Evolutionary conservation across 2,113 vertebrate species (phyloP).

Genomic region (Sterrhoptilus dennistouni): DNA sequence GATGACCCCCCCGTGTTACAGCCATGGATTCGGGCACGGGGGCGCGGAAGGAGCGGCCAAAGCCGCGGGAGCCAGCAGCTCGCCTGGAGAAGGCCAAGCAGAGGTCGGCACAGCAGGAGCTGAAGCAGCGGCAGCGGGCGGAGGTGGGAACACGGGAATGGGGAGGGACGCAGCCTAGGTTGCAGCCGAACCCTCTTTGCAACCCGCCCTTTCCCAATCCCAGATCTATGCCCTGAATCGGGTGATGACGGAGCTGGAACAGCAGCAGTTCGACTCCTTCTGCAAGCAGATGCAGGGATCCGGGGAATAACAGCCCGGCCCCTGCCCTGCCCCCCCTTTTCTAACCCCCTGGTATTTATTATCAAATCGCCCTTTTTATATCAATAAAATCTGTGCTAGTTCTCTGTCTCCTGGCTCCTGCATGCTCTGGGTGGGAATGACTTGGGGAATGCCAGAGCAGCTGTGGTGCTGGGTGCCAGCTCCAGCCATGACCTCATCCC

Average conservation of each 20-base stretch:
- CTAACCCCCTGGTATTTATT: not conserved
- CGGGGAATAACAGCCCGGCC: slow-evolving; percentile 74
- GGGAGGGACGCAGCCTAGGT: not conserved
- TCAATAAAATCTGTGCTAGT: slow-evolving; percentile 7
- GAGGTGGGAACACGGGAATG: slow-evolving; percentile 73
- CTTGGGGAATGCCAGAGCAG: not conserved
- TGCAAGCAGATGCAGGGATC: slow-evolving; percentile 94
- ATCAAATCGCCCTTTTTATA: not conserved
- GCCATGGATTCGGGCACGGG: slow-evolving; percentile 82
- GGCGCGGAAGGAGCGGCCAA: slow-evolving; percentile 83
- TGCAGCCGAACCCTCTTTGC: not conserved
- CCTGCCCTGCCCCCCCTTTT: not conserved
- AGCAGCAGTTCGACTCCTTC: slow-evolving; percentile 96
- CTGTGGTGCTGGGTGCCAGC: not conserved
- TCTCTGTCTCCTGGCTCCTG: not conserved
- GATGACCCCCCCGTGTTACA: not conserved
- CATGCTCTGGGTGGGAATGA: not conserved
- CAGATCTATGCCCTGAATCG: slow-evolving; percentile 96
- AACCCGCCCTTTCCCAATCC: not conserved
- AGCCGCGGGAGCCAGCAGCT: slow-evolving; percentile 83
- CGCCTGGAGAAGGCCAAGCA: slow-evolving; percentile 87
- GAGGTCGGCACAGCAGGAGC: slow-evolving; percentile 90
- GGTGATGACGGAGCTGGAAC: slow-evolving; percentile 95
- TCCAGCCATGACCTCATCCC: not conserved
- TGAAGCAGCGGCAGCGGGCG: slow-evolving; percentile 91